phyloP scores from a whole-genome alignment of 2,797 vertebrate species.

The Gymnoscopelus microlampas region DNA sequence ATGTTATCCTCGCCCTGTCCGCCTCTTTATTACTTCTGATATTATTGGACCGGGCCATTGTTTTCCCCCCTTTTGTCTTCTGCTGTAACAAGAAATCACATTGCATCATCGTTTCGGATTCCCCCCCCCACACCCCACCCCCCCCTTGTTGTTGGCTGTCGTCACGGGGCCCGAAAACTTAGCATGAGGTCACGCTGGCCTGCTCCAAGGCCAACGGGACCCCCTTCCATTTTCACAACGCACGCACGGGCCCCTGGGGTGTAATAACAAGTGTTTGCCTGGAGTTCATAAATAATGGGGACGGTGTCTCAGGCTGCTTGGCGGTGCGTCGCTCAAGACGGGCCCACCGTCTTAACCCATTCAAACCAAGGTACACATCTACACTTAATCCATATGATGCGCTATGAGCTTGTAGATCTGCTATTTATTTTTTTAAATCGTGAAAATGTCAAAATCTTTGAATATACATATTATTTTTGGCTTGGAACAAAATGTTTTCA shows the following conservation, averaged over 20 bases:
- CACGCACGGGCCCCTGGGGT: conserved; percentile 47
- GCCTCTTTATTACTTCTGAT: neutral
- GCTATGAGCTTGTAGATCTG: no score
- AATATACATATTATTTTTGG: no score
- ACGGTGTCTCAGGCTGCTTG: conserved; percentile 30
- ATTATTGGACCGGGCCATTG: neutral
- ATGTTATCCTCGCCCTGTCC: neutral
- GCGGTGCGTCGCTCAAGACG: neutral
- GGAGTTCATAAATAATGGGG: conserved; percentile 47
- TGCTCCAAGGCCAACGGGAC: conserved; percentile 43
- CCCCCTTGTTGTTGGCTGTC: no score
- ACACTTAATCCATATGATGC: no score
- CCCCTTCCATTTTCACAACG: conserved; percentile 28
- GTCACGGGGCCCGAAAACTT: no score
- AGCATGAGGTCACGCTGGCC: conserved; percentile 45
- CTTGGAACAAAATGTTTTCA: no score
- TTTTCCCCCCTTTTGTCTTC: conserved; percentile 21
- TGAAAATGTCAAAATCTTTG: no score
- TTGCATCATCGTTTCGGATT: conserved; percentile 39
- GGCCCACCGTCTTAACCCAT: no score
- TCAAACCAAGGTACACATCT: no score
- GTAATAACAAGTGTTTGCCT: conserved; percentile 38
- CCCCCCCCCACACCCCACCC: conserved; percentile 4
- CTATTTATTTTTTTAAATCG: no score
- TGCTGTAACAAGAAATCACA: conserved; percentile 29